A percentile compares a stretch with the other conserved stretches of the same genome.
These are phyloP conservation scores for Toxotes chatareus DNA, from an alignment of 2,113 vertebrate species.

Conservation along the genomic window DNA sequence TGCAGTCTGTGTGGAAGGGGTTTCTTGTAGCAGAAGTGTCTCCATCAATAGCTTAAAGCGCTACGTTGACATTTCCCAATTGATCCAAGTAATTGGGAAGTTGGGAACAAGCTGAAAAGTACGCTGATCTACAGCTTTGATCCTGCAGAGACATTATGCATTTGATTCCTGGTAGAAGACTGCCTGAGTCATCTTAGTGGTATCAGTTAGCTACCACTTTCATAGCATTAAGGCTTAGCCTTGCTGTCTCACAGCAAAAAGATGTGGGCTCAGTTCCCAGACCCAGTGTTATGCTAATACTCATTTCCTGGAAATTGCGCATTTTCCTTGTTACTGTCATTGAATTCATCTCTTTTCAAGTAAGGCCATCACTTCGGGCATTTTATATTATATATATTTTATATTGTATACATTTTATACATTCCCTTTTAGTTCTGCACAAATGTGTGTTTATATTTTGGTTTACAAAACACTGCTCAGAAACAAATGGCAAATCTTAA, in stretches of 20 bases:
- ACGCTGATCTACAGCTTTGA: not conserved
- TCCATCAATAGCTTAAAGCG: not conserved
- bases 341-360: not conserved
- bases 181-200: not conserved
- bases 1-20: no score
- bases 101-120: not conserved
- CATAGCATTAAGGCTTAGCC: constrained; percentile 3
- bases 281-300: not conserved
- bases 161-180: constrained; percentile 2
- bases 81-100: not conserved
- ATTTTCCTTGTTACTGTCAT: no score
- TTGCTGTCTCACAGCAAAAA: not conserved
- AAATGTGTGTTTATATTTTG: no score
- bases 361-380: not conserved
- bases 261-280: constrained; percentile 22
- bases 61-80: not conserved
- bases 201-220: not conserved
- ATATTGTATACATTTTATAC: no score
- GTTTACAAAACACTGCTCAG: no score
- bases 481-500: no score
- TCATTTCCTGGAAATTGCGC: constrained; percentile 8
- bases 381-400: no score
- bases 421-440: no score
- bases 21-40: not conserved
- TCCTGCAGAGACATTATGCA: constrained; percentile 16